Evolutionary conservation across 2,888 invertebrate genomes (phyloP), one percentile per base, ranked within the genome.

Genomic region (Dascillus cervinus): DNA sequence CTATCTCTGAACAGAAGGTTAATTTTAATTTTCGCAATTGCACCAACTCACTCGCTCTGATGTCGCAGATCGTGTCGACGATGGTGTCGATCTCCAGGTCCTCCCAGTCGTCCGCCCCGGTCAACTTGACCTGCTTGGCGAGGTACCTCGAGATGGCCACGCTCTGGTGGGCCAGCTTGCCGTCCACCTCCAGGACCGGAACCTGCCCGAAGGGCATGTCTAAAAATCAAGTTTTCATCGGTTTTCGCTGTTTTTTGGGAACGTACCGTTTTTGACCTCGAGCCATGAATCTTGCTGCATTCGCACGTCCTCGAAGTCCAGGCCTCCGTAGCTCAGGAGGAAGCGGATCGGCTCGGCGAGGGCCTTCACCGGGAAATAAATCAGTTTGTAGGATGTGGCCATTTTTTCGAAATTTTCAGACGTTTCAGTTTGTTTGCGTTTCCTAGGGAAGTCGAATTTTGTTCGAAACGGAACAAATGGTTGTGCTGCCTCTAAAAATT

Each of bases 301-400:
- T 32, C 79, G 68, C 25, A 58, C 52, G 61, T 79, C 79, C 57
- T 77, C 75, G 50, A 76, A 79, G 36, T 75, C 69, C 28, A 72
- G 57, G 36, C 67, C 70, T 26, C 75, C 74, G 49, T 78, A 78
- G 37, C 72, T 72, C 37, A 79, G 61, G 4, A 79, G 61, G 41
- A 73, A 75, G 42, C 79, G 68, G 47, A 77, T 69, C 21, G 77
- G 74, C 56, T 79, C 79, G 15, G 67, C 79, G 26, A 78, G 58
- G 10, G 73, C 78, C 56, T 71, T 74, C 11, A 75, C 65, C 47
- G 73, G 67, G 56, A 79, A 79, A 47, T 79, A 79, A 36, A 70
- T 71, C 13, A 79, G 53, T 42, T 72, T 79, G 58, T 74, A 77
- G 47, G 63, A 58, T 22, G 71, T 62, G 30, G 62, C 55, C 56